These are phyloP conservation scores for Macrophya annulata DNA, from an alignment of 2,888 invertebrate genomes.

Conservation along the genomic window DNA sequence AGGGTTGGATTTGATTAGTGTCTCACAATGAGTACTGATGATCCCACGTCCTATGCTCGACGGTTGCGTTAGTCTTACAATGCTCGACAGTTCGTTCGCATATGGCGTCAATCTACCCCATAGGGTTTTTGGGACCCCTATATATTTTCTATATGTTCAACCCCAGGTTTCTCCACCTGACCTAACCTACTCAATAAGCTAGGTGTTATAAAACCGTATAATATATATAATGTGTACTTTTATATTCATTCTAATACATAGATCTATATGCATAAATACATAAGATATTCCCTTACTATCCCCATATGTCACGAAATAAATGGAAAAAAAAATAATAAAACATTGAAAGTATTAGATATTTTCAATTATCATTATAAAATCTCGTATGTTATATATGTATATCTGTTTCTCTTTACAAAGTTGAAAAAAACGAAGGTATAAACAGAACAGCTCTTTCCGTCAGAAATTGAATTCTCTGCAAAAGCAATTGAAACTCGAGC, in stretches of 20 bases:
- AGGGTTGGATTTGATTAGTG: constrained; percentile 72
- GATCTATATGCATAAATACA: neutral
- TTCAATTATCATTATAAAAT: no score
- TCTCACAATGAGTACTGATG: constrained; percentile 74
- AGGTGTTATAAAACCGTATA: constrained; percentile 27
- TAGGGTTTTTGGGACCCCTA: constrained; percentile 20
- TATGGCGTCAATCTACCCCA: constrained; percentile 45
- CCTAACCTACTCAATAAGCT: constrained; percentile 18
- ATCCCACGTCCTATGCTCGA: constrained; percentile 61
- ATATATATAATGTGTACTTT: constrained; percentile 1
- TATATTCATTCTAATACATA: constrained; percentile 35
- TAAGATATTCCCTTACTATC: neutral
- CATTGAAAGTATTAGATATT: neutral
- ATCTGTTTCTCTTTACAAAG: neutral
- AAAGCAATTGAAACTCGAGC: constrained; percentile 26
- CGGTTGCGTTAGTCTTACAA: constrained; percentile 38
- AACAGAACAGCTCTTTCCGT: neutral
- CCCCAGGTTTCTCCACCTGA: constrained; percentile 35
- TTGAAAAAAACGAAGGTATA: neutral
- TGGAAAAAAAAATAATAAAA: neutral
- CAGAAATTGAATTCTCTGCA: constrained; percentile 33
- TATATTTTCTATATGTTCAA: neutral
- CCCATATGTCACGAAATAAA: neutral
- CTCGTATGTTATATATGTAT: neutral
- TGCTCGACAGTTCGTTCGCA: constrained; percentile 34